These are phyloP conservation scores for Drosophila pseudotalamancana DNA, from an alignment of 2,888 invertebrate genomes.

Conservation along the genomic window DNA sequence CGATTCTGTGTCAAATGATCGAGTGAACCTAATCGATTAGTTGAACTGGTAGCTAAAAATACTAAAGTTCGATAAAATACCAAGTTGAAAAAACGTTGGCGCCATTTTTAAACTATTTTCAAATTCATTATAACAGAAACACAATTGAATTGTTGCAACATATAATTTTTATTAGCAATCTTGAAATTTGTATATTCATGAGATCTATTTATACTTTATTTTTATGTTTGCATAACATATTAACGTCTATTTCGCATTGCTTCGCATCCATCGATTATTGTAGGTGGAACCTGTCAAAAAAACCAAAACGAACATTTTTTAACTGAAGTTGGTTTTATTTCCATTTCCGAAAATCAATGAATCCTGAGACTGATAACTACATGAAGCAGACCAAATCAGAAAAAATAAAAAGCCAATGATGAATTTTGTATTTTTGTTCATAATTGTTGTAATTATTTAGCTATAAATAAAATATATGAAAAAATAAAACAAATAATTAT, in stretches of 20 bases:
- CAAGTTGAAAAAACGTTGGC: background rate
- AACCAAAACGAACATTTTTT: slow-evolving; percentile 41
- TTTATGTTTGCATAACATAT: slow-evolving; percentile 12
- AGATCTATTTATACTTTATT: slow-evolving; percentile 54
- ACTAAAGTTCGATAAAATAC: background rate
- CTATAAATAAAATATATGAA: slow-evolving; percentile 40
- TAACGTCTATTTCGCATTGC: slow-evolving; percentile 30
- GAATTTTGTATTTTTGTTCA: slow-evolving; percentile 19
- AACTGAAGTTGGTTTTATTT: slow-evolving; percentile 11
- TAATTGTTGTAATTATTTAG: slow-evolving; percentile 45
- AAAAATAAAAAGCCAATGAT: slow-evolving; percentile 21
- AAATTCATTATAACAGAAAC: too few species aligned
- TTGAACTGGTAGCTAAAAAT: background rate
- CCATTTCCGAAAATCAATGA: background rate
- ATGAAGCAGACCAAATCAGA: slow-evolving; percentile 7
- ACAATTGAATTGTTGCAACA: slow-evolving; percentile 31
- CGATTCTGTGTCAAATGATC: background rate
- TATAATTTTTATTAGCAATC: slow-evolving; percentile 60
- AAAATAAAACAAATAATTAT: slow-evolving; percentile 40
- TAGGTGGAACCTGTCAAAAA: slow-evolving; percentile 73
- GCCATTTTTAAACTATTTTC: background rate
- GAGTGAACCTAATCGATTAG: slow-evolving; percentile 7
- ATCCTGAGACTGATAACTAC: slow-evolving; percentile 10
- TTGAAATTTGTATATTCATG: slow-evolving; percentile 63
- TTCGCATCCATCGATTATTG: slow-evolving; percentile 54